Evolutionary conservation across 2,113 vertebrate species (phyloP), one percentile per base, ranked within the genome.

Genomic region (Gulo gulo): DNA sequence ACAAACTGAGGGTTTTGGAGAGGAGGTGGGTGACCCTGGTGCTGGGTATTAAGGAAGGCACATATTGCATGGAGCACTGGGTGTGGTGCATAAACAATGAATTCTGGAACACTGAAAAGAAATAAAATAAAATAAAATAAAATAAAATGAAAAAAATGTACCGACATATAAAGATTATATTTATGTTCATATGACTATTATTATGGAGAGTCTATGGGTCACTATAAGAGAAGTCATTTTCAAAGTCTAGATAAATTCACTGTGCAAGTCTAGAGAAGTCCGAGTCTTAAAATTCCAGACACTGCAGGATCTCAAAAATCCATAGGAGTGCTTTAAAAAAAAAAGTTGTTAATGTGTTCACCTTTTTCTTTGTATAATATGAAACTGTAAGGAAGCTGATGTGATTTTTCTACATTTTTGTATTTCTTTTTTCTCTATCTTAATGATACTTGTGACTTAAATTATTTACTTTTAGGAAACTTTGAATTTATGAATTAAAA

Each of bases 191-290:
- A 3, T 79, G 69, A 45, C n/a, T 50, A 79, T 84, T 85, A 97
- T 63, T 69, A 55, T 18, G 31, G 12, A 50, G 11, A 90, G 34
- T 76, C 20, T 59, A 47, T 74, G 13, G 36, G 45, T 76, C 18
- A 29, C 24, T 94, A 10, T 55, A 88, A 74, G 18, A 63, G 21
- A 91, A 87, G 92, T 74, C 57, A 83, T 84, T 88, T 82, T 86
- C 63, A 91, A 94, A 55, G 34, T 87, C 73, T 80, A 65, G 63
- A 74, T 86, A 85, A 91, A 94, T 65, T 81, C n/a, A 71, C 24
- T 39, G 45, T 76, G 11, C 59, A 59, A 74, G 9, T 91, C 65
- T 50, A 67, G 26, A 39, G 82, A 91, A 86, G n/a, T 34, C 31
- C 18, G 63, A 81, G 29, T 50, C 47, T 91, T 91, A 76, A 91